These are phyloP conservation scores for Cosmia trapezina DNA, from an alignment of 2,888 invertebrate species.

Conservation along the genomic window DNA sequence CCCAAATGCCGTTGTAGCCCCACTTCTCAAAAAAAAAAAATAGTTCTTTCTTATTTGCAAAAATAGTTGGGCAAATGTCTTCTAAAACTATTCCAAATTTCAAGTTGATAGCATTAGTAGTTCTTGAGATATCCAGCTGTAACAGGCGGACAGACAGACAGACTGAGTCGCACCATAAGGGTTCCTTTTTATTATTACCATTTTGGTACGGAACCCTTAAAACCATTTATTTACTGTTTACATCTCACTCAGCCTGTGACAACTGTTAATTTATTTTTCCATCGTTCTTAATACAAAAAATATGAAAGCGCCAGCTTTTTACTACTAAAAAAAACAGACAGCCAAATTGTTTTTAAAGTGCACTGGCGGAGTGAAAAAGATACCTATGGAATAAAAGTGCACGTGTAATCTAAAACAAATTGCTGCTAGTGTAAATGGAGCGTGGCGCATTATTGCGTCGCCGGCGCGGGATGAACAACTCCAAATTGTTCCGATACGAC, in stretches of 20 bases:
- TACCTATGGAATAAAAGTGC: conserved; percentile 73
- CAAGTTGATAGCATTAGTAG: too few relatives aligned
- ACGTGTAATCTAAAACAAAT: conserved; percentile 81
- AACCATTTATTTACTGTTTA: not conserved
- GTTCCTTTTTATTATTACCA: too few relatives aligned
- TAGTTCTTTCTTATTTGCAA: too few relatives aligned
- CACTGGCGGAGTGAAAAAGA: conserved; percentile 71
- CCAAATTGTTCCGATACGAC: conserved; percentile 80
- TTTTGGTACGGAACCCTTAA: too few relatives aligned
- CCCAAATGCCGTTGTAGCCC: too few relatives aligned
- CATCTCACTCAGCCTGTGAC: not conserved
- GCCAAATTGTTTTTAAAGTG: conserved; percentile 74
- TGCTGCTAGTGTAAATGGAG: conserved; percentile 82
- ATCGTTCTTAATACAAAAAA: conserved; percentile 26
- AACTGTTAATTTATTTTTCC: conserved; percentile 11
- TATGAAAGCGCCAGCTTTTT: conserved; percentile 23
- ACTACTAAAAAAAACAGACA: conserved; percentile 33
- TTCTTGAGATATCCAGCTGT: too few relatives aligned
- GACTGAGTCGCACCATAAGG: too few relatives aligned
- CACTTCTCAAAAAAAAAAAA: too few relatives aligned
- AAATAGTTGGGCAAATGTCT: too few relatives aligned
- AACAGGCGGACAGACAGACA: too few relatives aligned
- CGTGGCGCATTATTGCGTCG: conserved; percentile 73
- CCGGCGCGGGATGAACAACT: conserved; percentile 64
- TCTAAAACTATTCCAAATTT: too few relatives aligned